Conservation (phyloP, 2,888 invertebrate genomes). For the Orchesellides sinensis region DNA sequence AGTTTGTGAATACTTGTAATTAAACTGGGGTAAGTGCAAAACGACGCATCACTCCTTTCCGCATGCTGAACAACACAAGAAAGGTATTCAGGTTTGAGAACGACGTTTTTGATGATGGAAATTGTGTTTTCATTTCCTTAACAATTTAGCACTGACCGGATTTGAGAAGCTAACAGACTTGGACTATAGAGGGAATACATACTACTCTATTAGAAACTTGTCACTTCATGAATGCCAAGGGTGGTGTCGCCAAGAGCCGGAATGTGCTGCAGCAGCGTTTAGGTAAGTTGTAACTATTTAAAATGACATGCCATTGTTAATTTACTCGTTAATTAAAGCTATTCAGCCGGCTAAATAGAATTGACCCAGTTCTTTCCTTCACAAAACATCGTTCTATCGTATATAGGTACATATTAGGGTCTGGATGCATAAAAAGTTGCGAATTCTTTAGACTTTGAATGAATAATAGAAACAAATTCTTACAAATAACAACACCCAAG, state of each 20-base stretch:
- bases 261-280: slow-evolving; percentile 86
- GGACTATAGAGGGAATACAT: slow-evolving; percentile 93
- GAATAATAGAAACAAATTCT: too few species aligned
- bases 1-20: slow-evolving; percentile 56
- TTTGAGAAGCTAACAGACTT: slow-evolving; percentile 96
- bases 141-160: slow-evolving; percentile 86
- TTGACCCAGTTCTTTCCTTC: too few species aligned
- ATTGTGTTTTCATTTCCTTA: slow-evolving; percentile 29
- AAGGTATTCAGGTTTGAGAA: neutral
- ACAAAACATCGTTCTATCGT: too few species aligned
- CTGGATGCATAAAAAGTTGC: too few species aligned
- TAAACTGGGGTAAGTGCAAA: slow-evolving; percentile 56
- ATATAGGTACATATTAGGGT: too few species aligned
- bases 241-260: slow-evolving; percentile 94
- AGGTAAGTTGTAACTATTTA: slow-evolving; percentile 78
- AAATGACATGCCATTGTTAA: neutral
- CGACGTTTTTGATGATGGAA: neutral
- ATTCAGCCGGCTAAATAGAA: too few species aligned
- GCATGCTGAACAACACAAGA: slow-evolving; percentile 38
- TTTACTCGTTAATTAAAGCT: too few species aligned
- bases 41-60: slow-evolving; percentile 45
- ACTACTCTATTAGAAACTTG: slow-evolving; percentile 94
- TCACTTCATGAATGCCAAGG: slow-evolving; percentile 96
- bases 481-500: too few species aligned
- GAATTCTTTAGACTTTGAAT: too few species aligned